Evolutionary conservation across 23 tunicate genomes (phyloP), one percentile per base, ranked within the genome.

Genomic region (Corella eumyota): DNA sequence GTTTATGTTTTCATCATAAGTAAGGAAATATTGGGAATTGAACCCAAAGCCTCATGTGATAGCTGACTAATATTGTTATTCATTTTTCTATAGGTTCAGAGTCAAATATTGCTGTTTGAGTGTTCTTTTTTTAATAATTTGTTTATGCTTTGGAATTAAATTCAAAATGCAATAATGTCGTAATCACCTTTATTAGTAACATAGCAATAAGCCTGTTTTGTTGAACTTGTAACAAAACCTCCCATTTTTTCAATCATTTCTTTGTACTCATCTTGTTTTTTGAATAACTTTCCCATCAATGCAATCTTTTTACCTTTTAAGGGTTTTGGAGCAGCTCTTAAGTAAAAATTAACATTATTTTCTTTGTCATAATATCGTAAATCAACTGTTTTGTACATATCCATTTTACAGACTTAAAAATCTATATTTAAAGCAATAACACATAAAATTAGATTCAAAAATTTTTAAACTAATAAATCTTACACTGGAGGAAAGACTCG

Each of bases 401-500:
- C 7, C 44, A 44, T 17, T 44, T 44, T 13, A 13, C 49, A 44
- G 17, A 44, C 13, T 44, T 44, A 44, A 44, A 44, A 13, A 44
- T 44, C 17, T 44, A 44, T 44, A 17, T 44, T 44, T 17, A 44
- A 44, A 44, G 49, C 15, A 13, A 44, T 44, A 13, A 44, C 15
- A 13, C 17, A 44, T 17, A 13, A 13, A 44, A 13, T 44, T 44
- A 13, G 49, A 44, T 44, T 44, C n/a, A n/a, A n/a, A n/a, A n/a
- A n/a, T n/a, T n/a, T n/a, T n/a, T n/a, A n/a, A n/a, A 51, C 11
- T 7, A 38, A 26, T 3, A 3, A 28, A 50, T 60, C 85, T 68
- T 68, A 77, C 85, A 15, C 36, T 54, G 82, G 77, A 3, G 88
- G 83, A 68, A 88, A 79, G 0, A 88, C 50, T 37, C 88, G 51